A percentile compares a stretch with the other conserved stretches of the same genome.
phyloP scores from a whole-genome alignment of 1,140 invertebrate species.

The Homarus americanus region DNA sequence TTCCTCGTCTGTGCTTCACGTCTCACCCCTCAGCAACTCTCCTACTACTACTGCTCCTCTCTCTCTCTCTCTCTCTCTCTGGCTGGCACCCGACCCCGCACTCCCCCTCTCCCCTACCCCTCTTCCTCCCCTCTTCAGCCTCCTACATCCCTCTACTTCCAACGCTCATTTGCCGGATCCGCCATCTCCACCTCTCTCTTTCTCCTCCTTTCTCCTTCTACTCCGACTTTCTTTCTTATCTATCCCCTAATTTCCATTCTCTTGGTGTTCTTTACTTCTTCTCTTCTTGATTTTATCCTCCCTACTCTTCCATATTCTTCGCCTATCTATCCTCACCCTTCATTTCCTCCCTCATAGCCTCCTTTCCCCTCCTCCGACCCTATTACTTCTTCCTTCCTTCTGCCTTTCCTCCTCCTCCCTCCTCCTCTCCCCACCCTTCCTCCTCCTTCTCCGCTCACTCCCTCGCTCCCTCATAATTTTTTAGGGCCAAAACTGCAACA shows the following conservation, averaged over 20 bases:
- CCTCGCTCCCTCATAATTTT: conserved; percentile 57
- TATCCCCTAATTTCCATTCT: background rate
- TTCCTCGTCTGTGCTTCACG: no score
- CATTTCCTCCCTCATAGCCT: background rate
- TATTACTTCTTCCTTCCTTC: background rate
- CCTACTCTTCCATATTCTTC: background rate
- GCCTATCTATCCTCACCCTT: background rate
- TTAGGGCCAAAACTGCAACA: conserved; percentile 65
- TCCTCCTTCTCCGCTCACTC: conserved; percentile 7
- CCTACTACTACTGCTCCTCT: background rate
- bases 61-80: conserved; percentile 12
- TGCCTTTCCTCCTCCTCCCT: background rate
- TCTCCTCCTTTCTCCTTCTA: background rate
- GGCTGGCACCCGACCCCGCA: no score
- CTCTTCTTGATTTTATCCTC: conserved; percentile 1
- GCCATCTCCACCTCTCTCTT: background rate
- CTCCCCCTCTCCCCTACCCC: background rate
- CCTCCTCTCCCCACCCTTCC: background rate
- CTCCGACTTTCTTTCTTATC: conserved; percentile 17
- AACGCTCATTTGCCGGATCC: background rate
- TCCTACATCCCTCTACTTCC: background rate
- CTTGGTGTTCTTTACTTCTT: conserved; percentile 3
- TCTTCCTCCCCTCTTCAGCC: background rate
- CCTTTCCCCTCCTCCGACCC: background rate
- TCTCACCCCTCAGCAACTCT: background rate